Evolutionary conservation across 1,140 invertebrate genomes (phyloP), one percentile per base, ranked within the genome.

Genomic region (Pectinophora gossypiella): DNA sequence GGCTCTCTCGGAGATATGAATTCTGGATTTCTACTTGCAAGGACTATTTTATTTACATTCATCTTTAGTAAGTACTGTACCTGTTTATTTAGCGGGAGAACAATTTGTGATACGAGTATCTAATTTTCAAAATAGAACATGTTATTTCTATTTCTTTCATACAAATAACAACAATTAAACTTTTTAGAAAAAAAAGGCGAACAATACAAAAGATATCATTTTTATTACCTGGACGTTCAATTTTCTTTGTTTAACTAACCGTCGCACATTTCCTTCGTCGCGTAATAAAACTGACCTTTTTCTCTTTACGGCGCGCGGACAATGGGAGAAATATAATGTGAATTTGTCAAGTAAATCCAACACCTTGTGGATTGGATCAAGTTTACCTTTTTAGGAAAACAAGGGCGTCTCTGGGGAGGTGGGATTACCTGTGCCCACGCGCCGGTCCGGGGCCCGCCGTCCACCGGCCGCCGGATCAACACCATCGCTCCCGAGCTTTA

Each of bases 161-260:
- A 12, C 27, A 32, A 9, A n/a, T 32, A n/a, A 32, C 27, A 32
- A 7, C 27, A n/a, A n/a, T n/a, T n/a, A n/a, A n/a, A n/a, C n/a
- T 51, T 46, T 48, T 56, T 61, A 49, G 42, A 36, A 55, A 48
- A 27, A 22, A 27, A 21, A 38, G 47, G 50, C 38, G 50, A 56
- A 23, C 50, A 27, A 47, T 61, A 49, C 42, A 50, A 49, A 46
- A 27, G 45, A 44, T 49, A 64, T 60, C 60, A 59, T 77, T 79
- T 79, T 72, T 74, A 63, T 76, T 68, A 56, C 61, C 55, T 49
- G 66, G 51, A 66, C 64, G 66, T 73, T 12, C 77, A 72, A 77
- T 76, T 80, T 68, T 69, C 63, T 64, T 65, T 79, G 77, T 81
- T 76, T 76, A 81, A 81, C 77, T 79, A 84, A 77, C 70, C 76